Conservation (phyloP, 64 coral and sea anemone species). For the Pachyseris speciosa region DNA sequence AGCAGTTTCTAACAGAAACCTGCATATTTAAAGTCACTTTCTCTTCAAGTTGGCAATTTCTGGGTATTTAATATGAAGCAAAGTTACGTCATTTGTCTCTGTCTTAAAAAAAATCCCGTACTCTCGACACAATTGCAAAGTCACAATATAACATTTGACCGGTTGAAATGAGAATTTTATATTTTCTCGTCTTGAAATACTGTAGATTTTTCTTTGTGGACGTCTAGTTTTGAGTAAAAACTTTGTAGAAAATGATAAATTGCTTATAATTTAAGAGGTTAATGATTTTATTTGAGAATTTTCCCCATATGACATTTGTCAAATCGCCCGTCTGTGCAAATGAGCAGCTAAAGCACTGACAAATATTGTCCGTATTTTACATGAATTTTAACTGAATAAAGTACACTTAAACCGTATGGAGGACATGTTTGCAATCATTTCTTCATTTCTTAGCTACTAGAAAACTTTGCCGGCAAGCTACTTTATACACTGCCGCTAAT, state of each 20-base stretch:
- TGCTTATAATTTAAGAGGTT: not conserved
- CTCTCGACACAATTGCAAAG: not conserved
- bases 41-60: no score
- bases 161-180: not conserved
- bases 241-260: slow-evolving; percentile 10
- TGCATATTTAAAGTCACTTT: no score
- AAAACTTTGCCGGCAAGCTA: no score
- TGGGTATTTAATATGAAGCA: not conserved
- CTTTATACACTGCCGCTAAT: no score
- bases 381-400: slow-evolving; percentile 33
- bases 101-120: not conserved
- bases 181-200: not conserved
- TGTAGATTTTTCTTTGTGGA: not conserved
- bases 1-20: no score
- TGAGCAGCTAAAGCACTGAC: not conserved
- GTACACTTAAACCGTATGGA: not conserved
- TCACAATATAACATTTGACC: not conserved
- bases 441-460: no score
- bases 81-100: not conserved
- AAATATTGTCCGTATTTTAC: slow-evolving; percentile 23
- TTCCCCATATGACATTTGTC: not conserved
- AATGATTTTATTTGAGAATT: not conserved
- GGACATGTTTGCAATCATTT: not conserved
- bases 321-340: not conserved
- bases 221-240: not conserved